These are phyloP conservation scores for Pollenia angustigena DNA, from an alignment of 2,888 invertebrate genomes.

Conservation along the genomic window DNA sequence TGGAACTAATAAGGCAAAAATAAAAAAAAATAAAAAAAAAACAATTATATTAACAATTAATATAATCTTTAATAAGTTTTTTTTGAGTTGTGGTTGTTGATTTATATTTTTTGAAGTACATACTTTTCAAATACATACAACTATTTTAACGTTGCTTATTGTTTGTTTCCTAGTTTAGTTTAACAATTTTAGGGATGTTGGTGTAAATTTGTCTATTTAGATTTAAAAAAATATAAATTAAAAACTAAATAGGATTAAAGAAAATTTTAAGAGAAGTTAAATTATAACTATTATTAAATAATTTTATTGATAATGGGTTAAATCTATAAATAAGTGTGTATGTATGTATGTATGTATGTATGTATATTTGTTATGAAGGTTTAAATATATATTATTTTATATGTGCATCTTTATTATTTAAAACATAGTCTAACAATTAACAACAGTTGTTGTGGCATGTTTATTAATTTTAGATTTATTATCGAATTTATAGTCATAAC, in stretches of 20 bases:
- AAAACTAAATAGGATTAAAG: slow-evolving; percentile 64
- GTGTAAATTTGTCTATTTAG: slow-evolving; percentile 67
- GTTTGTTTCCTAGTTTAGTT: slow-evolving; percentile 10
- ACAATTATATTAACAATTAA: slow-evolving; percentile 32
- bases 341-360: slow-evolving; percentile 41
- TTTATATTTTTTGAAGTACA: slow-evolving; percentile 21
- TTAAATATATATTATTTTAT: slow-evolving; percentile 13
- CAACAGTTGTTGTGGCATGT: slow-evolving; percentile 52
- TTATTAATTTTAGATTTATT: slow-evolving; percentile 53
- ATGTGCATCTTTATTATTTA: slow-evolving; percentile 57
- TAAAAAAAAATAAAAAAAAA: slow-evolving; percentile 33
- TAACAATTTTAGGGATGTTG: slow-evolving; percentile 56
- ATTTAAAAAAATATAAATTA: slow-evolving; percentile 62
- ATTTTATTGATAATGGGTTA: slow-evolving; percentile 54
- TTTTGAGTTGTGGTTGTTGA: background rate
- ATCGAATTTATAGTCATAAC: slow-evolving; percentile 57
- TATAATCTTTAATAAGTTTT: slow-evolving; percentile 21
- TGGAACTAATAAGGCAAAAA: background rate
- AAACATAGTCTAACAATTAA: slow-evolving; percentile 63
- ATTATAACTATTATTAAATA: slow-evolving; percentile 65
- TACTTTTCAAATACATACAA: slow-evolving; percentile 75
- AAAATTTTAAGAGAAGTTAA: slow-evolving; percentile 51
- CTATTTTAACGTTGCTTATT: slow-evolving; percentile 77
- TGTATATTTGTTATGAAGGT: slow-evolving; percentile 34
- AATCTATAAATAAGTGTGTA: slow-evolving; percentile 47